phyloP scores from a whole-genome alignment of 1,140 invertebrate species.

The Drosophila ohnishii region DNA sequence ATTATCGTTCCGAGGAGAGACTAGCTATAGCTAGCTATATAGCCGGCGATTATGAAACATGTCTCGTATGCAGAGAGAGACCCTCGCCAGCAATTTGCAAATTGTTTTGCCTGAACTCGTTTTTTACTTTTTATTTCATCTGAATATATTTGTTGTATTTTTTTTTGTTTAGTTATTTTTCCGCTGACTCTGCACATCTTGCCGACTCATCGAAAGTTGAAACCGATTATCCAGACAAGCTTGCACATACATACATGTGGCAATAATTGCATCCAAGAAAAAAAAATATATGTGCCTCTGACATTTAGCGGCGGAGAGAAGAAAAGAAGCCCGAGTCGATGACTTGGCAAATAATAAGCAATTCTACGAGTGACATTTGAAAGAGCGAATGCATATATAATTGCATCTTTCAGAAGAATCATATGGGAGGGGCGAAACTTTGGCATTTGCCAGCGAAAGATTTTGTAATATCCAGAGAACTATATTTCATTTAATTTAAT shows the following conservation, averaged over 20 bases:
- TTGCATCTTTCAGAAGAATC: slow-evolving; percentile 11
- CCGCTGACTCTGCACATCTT: slow-evolving; percentile 30
- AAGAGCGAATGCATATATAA: slow-evolving; percentile 27
- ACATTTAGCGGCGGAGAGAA: slow-evolving; percentile 22
- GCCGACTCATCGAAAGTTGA: slow-evolving; percentile 46
- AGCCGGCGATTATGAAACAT: slow-evolving; percentile 43
- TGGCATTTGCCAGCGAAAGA: neutral
- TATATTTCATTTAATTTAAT: neutral
- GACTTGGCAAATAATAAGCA: slow-evolving; percentile 32
- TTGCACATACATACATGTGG: slow-evolving; percentile 6
- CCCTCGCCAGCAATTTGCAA: slow-evolving; percentile 35
- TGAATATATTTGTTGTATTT: neutral
- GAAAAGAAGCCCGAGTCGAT: slow-evolving; percentile 16
- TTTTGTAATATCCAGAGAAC: neutral
- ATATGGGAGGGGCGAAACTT: neutral
- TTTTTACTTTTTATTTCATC: slow-evolving; percentile 26
- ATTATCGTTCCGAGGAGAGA: slow-evolving; percentile 37
- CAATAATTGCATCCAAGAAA: slow-evolving; percentile 21
- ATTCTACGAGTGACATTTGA: slow-evolving; percentile 43
- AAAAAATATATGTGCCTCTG: slow-evolving; percentile 18
- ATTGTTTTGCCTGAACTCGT: slow-evolving; percentile 45
- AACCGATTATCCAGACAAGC: slow-evolving; percentile 32
- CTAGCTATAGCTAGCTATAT: neutral
- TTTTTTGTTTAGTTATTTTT: slow-evolving; percentile 1
- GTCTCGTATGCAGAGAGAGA: slow-evolving; percentile 23